phyloP scores from a whole-genome alignment of 2,888 invertebrate species.

The Eupsilia transversa region DNA sequence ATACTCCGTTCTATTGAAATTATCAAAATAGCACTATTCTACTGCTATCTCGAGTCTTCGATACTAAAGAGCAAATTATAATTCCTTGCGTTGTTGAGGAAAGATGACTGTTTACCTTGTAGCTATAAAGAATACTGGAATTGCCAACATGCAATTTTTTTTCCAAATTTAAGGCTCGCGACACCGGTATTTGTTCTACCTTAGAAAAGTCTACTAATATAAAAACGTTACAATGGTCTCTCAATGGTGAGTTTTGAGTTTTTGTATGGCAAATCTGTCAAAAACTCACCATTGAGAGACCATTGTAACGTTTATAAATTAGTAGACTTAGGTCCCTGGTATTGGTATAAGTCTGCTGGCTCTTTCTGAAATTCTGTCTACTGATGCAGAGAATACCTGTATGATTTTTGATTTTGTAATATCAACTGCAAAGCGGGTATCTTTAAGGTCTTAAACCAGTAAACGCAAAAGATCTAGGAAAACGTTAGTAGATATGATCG shows the following conservation, averaged over 20 bases:
- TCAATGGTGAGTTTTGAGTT: too few relatives aligned
- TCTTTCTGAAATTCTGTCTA: not conserved
- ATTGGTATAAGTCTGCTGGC: not conserved
- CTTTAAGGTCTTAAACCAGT: not conserved
- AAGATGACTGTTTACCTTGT: not conserved
- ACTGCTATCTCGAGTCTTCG: not conserved
- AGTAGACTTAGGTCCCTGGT: too few relatives aligned
- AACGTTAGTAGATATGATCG: not conserved
- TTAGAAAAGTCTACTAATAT: too few relatives aligned
- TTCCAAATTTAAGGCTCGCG: too few relatives aligned
- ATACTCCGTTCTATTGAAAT: constrained; percentile 30
- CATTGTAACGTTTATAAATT: too few relatives aligned
- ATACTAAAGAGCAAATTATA: not conserved
- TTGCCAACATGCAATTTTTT: not conserved
- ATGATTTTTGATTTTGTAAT: not conserved
- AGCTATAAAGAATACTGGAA: not conserved
- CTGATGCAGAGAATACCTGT: not conserved
- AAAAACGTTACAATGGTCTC: too few relatives aligned
- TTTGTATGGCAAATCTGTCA: too few relatives aligned
- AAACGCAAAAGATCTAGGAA: not conserved
- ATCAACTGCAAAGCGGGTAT: not conserved
- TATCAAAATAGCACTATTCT: constrained; percentile 21
- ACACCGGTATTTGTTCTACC: too few relatives aligned
- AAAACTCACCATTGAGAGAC: too few relatives aligned
- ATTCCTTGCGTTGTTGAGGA: not conserved